Evolutionary conservation across 1,140 invertebrate species (phyloP).

Genomic region (Calephelis nemesis): DNA sequence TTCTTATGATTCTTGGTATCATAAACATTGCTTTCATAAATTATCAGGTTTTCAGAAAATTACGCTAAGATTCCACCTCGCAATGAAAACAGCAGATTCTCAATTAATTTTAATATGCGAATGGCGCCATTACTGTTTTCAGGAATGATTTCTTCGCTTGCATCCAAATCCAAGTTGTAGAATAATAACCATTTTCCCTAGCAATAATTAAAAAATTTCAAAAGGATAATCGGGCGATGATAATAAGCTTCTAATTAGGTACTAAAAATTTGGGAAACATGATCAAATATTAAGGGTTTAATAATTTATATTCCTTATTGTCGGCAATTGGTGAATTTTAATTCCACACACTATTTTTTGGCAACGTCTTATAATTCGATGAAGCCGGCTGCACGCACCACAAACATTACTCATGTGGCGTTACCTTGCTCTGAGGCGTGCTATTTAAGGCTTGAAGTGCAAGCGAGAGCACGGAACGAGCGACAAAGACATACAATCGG

Average conservation of each 20-base stretch:
- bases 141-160: constrained; percentile 25
- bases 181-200: constrained; percentile 3
- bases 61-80: constrained; percentile 39
- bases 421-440: too few relatives aligned
- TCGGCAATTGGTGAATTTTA: too few relatives aligned
- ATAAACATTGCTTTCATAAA: constrained; percentile 14
- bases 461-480: too few relatives aligned
- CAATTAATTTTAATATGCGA: constrained; percentile 39
- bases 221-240: background rate
- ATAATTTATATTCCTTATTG: too few relatives aligned
- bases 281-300: too few relatives aligned
- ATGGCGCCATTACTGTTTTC: constrained; percentile 29
- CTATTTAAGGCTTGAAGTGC: too few relatives aligned
- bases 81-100: constrained; percentile 41
- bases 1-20: constrained; percentile 2
- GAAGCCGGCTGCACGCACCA: too few relatives aligned
- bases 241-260: background rate
- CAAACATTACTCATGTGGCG: too few relatives aligned
- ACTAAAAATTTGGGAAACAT: too few relatives aligned
- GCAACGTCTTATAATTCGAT: too few relatives aligned
- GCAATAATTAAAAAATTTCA: constrained; percentile 10
- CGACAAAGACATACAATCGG: too few relatives aligned
- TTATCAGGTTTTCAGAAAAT: constrained; percentile 33
- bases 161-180: constrained; percentile 11
- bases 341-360: too few relatives aligned